A percentile compares a stretch with the other conserved stretches of the same genome.
phyloP scores from a whole-genome alignment of 2,888 invertebrate genomes.

The Zonitis immaculata region DNA sequence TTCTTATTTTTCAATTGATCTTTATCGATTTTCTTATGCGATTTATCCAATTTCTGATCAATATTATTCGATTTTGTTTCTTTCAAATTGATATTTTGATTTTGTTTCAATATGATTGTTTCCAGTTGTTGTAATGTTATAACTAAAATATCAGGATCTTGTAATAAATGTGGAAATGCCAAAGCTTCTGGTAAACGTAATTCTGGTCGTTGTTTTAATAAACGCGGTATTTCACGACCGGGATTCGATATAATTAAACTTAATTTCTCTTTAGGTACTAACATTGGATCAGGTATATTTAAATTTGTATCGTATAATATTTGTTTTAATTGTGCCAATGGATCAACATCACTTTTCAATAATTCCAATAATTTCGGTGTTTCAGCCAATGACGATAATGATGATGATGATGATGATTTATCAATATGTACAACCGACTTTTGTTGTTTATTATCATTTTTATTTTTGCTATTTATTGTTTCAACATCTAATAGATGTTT shows the following conservation, averaged over 20 bases:
- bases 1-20: constrained; percentile 13
- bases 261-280: constrained; percentile 73
- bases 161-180: constrained; percentile 65
- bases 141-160: constrained; percentile 74
- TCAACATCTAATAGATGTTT: constrained; percentile 52
- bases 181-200: constrained; percentile 69
- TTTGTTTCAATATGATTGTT: constrained; percentile 57
- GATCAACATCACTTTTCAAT: constrained; percentile 51
- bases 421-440: no score
- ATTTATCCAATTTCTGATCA: constrained; percentile 25
- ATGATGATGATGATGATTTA: no score
- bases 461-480: constrained; percentile 4
- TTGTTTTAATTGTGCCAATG: constrained; percentile 67
- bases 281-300: constrained; percentile 74
- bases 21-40: constrained; percentile 24
- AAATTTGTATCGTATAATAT: constrained; percentile 63
- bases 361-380: constrained; percentile 49
- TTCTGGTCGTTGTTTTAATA: constrained; percentile 68
- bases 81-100: constrained; percentile 36
- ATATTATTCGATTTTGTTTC: constrained; percentile 32
- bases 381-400: constrained; percentile 26
- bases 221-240: constrained; percentile 69
- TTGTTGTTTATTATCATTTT: constrained; percentile 43
- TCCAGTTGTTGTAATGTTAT: constrained; percentile 72
- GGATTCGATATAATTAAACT: constrained; percentile 68